phyloP scores from a whole-genome alignment of 2,113 vertebrate genomes.

The Lanius collurio region DNA sequence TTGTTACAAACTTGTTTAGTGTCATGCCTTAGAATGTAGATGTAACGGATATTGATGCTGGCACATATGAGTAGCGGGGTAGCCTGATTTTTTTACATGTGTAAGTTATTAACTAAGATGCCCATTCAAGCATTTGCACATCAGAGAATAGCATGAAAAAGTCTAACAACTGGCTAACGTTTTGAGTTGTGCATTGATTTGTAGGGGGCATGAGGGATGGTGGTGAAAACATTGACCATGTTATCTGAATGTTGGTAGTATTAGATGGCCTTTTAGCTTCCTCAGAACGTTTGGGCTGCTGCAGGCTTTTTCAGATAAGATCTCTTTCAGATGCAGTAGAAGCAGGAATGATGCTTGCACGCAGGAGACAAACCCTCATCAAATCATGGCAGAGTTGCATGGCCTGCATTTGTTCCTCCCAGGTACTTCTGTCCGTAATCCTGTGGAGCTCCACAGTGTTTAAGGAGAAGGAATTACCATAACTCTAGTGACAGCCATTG shows the following conservation, averaged over 20 bases:
- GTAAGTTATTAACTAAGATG: background rate
- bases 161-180: background rate
- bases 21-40: background rate
- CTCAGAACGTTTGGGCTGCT: background rate
- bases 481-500: background rate
- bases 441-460: background rate
- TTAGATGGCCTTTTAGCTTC: background rate
- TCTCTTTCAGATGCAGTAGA: background rate
- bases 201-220: background rate
- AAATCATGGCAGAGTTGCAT: background rate
- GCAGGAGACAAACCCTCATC: background rate
- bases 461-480: background rate
- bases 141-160: background rate
- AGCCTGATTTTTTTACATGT: background rate
- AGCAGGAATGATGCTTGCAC: background rate
- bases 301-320: background rate
- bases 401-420: background rate
- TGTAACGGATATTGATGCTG: rapidly evolving
- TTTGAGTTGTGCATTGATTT: background rate
- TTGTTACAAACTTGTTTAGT: background rate
- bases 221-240: background rate
- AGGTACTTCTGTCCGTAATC: background rate
- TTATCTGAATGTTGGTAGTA: background rate
- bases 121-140: background rate
- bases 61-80: background rate